Evolutionary conservation across 1,140 invertebrate species (phyloP).

Genomic region (Pogonomyrmex barbatus): DNA sequence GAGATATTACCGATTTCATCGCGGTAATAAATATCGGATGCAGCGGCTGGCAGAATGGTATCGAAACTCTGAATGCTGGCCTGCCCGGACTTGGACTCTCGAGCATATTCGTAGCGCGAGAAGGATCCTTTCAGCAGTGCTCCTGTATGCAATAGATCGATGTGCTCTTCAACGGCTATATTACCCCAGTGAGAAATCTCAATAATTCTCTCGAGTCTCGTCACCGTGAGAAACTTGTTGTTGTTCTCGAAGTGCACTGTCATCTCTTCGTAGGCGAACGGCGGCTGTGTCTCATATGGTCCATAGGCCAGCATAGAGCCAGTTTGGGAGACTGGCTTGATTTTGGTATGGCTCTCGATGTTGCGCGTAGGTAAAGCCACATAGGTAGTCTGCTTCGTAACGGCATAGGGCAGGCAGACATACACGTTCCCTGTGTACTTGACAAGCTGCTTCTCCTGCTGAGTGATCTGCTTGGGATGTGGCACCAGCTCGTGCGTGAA

Average conservation of each 20-base stretch:
- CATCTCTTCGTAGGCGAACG: conserved; percentile 89
- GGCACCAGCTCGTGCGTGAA: conserved; percentile 92
- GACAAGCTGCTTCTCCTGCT: conserved; percentile 97
- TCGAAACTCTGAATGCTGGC: conserved; percentile 97
- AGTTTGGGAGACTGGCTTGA: conserved; percentile 93
- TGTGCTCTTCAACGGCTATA: conserved; percentile 97
- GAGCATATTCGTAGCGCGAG: conserved; percentile 97
- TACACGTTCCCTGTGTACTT: conserved; percentile 94
- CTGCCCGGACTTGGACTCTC: conserved; percentile 93
- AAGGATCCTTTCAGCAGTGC: conserved; percentile 98
- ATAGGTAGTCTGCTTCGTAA: conserved; percentile 92
- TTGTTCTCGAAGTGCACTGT: conserved; percentile 98
- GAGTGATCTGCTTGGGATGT: conserved; percentile 94
- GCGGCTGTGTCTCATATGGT: conserved; percentile 92
- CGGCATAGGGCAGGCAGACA: conserved; percentile 93
- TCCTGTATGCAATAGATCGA: conserved; percentile 96
- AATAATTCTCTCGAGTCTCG: conserved; percentile 93
- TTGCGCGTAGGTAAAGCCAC: conserved; percentile 92
- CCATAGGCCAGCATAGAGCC: conserved; percentile 95
- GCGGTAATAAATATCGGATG: conserved; percentile 96
- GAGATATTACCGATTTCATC: conserved; percentile 99
- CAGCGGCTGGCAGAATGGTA: conserved; percentile 96
- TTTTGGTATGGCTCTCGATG: conserved; percentile 94
- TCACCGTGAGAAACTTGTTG: conserved; percentile 97
- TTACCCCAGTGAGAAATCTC: conserved; percentile 99